phyloP scores from a whole-genome alignment of 2,113 vertebrate species.

The Larimichthys polyactis region DNA sequence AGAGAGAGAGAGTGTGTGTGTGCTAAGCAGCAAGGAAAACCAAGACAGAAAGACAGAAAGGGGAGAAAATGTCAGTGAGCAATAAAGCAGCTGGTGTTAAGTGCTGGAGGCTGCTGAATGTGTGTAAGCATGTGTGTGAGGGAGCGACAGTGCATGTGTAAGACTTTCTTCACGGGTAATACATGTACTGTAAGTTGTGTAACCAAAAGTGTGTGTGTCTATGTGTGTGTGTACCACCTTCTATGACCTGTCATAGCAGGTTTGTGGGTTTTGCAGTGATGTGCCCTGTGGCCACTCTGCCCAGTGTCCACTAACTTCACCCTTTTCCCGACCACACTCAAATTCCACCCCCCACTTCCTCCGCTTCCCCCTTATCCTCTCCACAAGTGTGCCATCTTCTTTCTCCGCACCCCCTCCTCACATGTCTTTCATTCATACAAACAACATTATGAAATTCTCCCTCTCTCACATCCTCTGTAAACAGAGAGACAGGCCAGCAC shows the following conservation, averaged over 20 bases:
- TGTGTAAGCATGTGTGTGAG: conserved; percentile 55
- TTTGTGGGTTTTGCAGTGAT: conserved; percentile 75
- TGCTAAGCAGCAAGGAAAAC: conserved; percentile 54
- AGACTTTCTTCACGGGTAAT: conserved; percentile 48
- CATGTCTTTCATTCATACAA: conserved; percentile 33
- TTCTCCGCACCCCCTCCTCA: not conserved
- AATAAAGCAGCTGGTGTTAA: conserved; percentile 82
- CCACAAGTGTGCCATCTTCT: conserved; percentile 29
- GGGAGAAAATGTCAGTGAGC: conserved; percentile 84
- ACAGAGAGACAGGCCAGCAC: conserved; percentile 11
- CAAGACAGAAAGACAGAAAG: conserved; percentile 66
- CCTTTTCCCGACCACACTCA: conserved; percentile 33
- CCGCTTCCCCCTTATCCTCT: not conserved
- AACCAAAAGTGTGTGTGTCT: conserved; percentile 11
- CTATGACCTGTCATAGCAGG: conserved; percentile 76
- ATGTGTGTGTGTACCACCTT: conserved; percentile 55
- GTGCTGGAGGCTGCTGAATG: conserved; percentile 66
- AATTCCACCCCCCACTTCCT: conserved; percentile 1
- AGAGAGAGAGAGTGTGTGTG: conserved; percentile 27
- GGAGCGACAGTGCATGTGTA: conserved; percentile 44
- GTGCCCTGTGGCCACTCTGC: conserved; percentile 77
- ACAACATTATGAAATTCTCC: conserved; percentile 19
- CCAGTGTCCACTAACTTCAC: conserved; percentile 62
- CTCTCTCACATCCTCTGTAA: conserved; percentile 3
- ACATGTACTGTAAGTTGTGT: conserved; percentile 49